These are phyloP conservation scores for Aleiodes testaceus DNA, from an alignment of 2,888 invertebrate genomes.

Conservation along the genomic window DNA sequence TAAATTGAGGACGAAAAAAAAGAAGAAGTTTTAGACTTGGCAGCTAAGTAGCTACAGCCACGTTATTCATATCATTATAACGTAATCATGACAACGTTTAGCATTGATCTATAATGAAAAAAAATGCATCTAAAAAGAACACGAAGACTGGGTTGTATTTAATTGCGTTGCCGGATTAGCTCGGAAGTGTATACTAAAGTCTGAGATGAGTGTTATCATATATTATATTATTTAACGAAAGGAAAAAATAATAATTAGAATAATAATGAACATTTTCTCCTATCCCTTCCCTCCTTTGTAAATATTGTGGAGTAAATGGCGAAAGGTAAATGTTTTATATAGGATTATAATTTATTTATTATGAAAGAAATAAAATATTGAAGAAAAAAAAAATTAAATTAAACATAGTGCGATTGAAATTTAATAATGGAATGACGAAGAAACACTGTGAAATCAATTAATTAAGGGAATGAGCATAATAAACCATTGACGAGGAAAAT, in stretches of 20 bases:
- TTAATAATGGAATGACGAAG: slow-evolving; percentile 43
- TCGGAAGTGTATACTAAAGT: slow-evolving; percentile 52
- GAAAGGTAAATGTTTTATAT: slow-evolving; percentile 65
- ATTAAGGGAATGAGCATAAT: slow-evolving; percentile 45
- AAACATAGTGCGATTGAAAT: slow-evolving; percentile 29
- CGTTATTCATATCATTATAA: slow-evolving; percentile 64
- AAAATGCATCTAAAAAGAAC: slow-evolving; percentile 36
- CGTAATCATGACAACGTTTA: slow-evolving; percentile 9
- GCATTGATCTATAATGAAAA: slow-evolving; percentile 13
- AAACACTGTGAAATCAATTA: slow-evolving; percentile 39
- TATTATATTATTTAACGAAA: slow-evolving; percentile 35
- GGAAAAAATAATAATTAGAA: slow-evolving; percentile 47
- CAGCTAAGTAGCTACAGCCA: slow-evolving; percentile 53
- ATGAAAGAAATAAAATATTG: slow-evolving; percentile 50
- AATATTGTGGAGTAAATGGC: slow-evolving; percentile 61
- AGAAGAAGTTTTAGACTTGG: slow-evolving; percentile 48
- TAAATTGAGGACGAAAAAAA: slow-evolving; percentile 30
- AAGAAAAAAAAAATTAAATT: slow-evolving; percentile 18
- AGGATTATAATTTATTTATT: slow-evolving; percentile 70
- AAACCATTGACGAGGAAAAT: slow-evolving; percentile 53
- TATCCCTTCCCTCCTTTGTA: slow-evolving; percentile 59
- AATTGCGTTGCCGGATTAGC: slow-evolving; percentile 51
- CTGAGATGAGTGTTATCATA: slow-evolving; percentile 49
- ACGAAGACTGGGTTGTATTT: slow-evolving; percentile 47
- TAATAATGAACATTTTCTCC: slow-evolving; percentile 49